A percentile compares a stretch with the other conserved stretches of the same genome.
These are phyloP conservation scores for Stenolophus ochropezus DNA, from an alignment of 2,888 invertebrate species.

Conservation along the genomic window DNA sequence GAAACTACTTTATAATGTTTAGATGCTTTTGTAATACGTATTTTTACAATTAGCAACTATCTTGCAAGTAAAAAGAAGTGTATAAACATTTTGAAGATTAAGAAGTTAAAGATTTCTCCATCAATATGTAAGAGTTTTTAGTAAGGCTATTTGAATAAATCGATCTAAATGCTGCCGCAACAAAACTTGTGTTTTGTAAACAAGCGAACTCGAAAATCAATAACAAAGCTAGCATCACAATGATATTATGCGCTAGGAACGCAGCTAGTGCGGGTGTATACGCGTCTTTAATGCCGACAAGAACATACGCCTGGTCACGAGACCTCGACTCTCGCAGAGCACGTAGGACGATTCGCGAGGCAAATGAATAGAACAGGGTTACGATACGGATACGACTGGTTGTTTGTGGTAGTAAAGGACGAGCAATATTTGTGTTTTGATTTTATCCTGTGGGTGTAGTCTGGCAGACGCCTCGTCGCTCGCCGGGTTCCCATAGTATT, in stretches of 20 bases:
- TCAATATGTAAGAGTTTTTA: constrained; percentile 3
- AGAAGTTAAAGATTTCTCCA: constrained; percentile 2
- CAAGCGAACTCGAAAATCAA: constrained; percentile 57
- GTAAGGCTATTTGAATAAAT: constrained; percentile 27
- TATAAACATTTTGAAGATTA: neutral
- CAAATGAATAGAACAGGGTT: neutral
- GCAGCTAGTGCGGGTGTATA: constrained; percentile 38
- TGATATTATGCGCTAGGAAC: constrained; percentile 37
- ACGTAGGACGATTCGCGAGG: constrained; percentile 11
- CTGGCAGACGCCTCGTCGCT: constrained; percentile 1
- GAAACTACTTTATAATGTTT: neutral
- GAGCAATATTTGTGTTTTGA: constrained; percentile 10
- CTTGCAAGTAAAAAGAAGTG: neutral
- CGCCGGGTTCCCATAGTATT: neutral
- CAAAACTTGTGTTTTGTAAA: constrained; percentile 54
- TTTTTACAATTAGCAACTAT: neutral
- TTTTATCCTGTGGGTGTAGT: constrained; percentile 40
- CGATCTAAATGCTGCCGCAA: constrained; percentile 34
- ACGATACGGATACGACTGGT: neutral
- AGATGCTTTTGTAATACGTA: neutral
- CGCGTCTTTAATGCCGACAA: constrained; percentile 22
- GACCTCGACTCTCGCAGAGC: neutral
- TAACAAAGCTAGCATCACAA: constrained; percentile 50
- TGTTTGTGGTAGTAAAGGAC: neutral
- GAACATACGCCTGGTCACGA: constrained; percentile 19